Percentiles rank a stretch among this genome's conserved stretches.
Evolutionary conservation across 2,113 vertebrate genomes (phyloP).

Genomic region (Symphodus melops): DNA sequence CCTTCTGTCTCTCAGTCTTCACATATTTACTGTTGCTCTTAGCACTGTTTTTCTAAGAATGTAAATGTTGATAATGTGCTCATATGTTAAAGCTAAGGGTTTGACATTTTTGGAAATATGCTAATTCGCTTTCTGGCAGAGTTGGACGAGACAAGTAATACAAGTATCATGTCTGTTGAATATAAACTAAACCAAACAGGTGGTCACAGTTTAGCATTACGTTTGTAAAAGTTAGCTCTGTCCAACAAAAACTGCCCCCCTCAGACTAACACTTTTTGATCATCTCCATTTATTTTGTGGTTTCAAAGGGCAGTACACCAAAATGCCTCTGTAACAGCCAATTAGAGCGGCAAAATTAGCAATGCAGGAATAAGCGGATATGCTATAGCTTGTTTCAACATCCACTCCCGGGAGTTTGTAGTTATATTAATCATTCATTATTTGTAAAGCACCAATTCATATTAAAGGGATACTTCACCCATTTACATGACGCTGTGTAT

Average conservation of each 20-base stretch:
- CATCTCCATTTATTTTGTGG: background rate
- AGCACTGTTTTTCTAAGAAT: conserved; percentile 31
- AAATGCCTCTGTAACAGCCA: background rate
- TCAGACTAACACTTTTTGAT: too few relatives aligned
- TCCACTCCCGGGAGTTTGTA: too few relatives aligned
- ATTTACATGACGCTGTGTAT: too few relatives aligned
- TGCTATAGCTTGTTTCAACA: background rate
- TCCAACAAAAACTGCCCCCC: background rate
- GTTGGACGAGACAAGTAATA: background rate
- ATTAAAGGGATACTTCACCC: too few relatives aligned
- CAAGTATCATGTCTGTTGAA: background rate
- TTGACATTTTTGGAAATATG: conserved; percentile 32
- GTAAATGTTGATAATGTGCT: conserved; percentile 17
- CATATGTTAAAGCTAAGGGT: conserved; percentile 14
- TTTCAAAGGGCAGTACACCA: background rate
- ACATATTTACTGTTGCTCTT: conserved; percentile 62
- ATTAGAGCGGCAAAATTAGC: background rate
- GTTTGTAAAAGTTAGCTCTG: background rate
- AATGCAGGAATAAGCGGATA: background rate
- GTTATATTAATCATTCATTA: too few relatives aligned
- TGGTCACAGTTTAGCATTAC: background rate
- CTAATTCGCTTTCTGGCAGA: background rate
- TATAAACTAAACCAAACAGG: background rate
- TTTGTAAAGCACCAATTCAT: too few relatives aligned
- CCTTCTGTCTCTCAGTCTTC: conserved; percentile 37